A percentile compares a stretch with the other conserved stretches of the same genome.
Evolutionary conservation across 2,797 vertebrate genomes (phyloP).

Genomic region (Squalus acanthias): DNA sequence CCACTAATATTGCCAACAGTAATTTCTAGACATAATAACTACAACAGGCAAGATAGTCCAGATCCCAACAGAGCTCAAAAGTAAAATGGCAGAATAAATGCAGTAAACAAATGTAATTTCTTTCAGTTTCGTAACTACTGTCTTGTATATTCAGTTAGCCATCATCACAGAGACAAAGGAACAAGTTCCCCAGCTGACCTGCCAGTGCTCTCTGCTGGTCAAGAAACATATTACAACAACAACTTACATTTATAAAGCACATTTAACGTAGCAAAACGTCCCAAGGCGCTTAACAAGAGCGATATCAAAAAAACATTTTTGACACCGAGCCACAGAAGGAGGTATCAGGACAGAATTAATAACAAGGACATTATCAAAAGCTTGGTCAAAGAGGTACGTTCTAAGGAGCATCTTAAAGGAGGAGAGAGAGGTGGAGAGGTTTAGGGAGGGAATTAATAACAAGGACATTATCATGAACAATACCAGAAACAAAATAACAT

Average conservation of each 20-base stretch:
- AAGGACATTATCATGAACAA: not conserved
- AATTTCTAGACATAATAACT: not conserved
- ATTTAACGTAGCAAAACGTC: too few relatives aligned
- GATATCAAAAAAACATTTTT: too few relatives aligned
- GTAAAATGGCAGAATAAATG: not conserved
- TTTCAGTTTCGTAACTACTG: not conserved
- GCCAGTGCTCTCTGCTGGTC: not conserved
- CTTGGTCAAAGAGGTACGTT: too few relatives aligned
- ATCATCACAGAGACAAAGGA: not conserved
- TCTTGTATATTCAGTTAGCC: not conserved
- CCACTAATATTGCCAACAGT: not conserved
- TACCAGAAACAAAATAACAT: not conserved
- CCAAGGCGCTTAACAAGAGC: too few relatives aligned
- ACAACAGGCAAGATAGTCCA: too few relatives aligned
- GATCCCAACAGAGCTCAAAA: not conserved
- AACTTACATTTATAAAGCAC: too few relatives aligned
- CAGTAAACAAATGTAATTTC: not conserved
- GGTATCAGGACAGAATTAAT: too few relatives aligned
- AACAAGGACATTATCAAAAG: too few relatives aligned
- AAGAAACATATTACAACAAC: not conserved
- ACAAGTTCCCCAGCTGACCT: not conserved
- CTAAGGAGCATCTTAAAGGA: too few relatives aligned
- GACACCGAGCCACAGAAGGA: too few relatives aligned
- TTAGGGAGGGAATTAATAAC: not conserved
- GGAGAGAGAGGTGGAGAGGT: too few relatives aligned